phyloP scores from a whole-genome alignment of 2,888 invertebrate species.

The Gastracanthus pulcherrimus region DNA sequence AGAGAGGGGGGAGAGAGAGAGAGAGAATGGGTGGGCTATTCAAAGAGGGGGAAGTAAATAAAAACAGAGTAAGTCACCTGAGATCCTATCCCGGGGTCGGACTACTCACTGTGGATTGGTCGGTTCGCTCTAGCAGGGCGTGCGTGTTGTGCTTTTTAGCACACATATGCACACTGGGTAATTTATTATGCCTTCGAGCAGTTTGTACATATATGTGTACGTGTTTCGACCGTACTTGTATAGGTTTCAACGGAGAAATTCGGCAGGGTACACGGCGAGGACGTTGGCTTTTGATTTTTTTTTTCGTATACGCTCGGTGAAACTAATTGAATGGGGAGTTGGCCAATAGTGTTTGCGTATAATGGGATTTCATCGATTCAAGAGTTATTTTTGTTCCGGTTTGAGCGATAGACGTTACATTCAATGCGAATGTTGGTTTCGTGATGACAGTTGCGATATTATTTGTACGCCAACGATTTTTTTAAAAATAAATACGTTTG shows the following conservation, averaged over 20 bases:
- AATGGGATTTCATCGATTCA: not conserved
- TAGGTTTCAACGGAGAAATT: too few relatives aligned
- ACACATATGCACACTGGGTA: conserved; percentile 10
- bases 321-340: not conserved
- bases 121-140: conserved; percentile 46
- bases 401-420: not conserved
- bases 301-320: not conserved
- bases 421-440: not conserved
- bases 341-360: not conserved
- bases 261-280: not conserved
- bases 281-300: not conserved
- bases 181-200: conserved; percentile 19
- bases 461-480: not conserved
- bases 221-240: too few relatives aligned
- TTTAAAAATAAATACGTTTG: too few relatives aligned
- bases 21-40: conserved; percentile 40
- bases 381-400: not conserved
- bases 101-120: conserved; percentile 53
- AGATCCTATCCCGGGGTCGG: conserved; percentile 19
- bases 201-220: not conserved
- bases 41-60: conserved; percentile 43
- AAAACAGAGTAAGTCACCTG: conserved; percentile 49
- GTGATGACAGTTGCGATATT: not conserved
- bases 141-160: conserved; percentile 26
- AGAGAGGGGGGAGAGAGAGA: conserved; percentile 10